phyloP scores from a whole-genome alignment of 1,140 invertebrate species.

The Eupristina koningsbergeri region DNA sequence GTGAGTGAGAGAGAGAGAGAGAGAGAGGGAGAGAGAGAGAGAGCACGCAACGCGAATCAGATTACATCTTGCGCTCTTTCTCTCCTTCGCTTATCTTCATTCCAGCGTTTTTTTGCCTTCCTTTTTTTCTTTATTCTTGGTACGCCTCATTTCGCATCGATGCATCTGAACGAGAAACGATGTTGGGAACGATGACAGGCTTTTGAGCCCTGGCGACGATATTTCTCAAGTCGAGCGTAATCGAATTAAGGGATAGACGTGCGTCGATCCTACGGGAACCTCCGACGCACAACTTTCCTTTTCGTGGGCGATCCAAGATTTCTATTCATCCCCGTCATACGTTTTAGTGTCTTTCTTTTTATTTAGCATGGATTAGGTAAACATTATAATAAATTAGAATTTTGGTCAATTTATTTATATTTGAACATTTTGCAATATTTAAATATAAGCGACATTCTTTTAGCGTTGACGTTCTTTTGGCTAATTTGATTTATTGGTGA shows the following conservation, averaged over 20 bases:
- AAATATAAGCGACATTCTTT: no score
- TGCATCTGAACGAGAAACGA: conserved; percentile 25
- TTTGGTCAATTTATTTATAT: no score
- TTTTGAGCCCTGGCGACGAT: not conserved
- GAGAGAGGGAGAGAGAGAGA: not conserved
- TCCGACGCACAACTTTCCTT: not conserved
- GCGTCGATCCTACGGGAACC: not conserved
- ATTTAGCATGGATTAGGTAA: no score
- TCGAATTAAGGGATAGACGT: conserved; percentile 19
- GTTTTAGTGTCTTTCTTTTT: not conserved
- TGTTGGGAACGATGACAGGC: conserved; percentile 12
- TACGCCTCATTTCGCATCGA: conserved; percentile 62
- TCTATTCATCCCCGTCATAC: not conserved
- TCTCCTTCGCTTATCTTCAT: conserved; percentile 64
- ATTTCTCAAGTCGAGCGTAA: conserved; percentile 42
- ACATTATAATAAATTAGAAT: no score
- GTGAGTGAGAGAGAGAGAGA: not conserved
- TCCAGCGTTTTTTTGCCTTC: conserved; percentile 39
- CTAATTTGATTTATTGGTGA: no score
- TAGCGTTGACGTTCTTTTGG: no score
- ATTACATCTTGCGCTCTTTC: conserved; percentile 66
- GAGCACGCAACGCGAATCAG: conserved; percentile 65
- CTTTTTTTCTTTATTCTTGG: conserved; percentile 31
- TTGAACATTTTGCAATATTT: no score
- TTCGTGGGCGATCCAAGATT: not conserved